Evolutionary conservation across 2,888 invertebrate genomes (phyloP), one percentile per base, ranked within the genome.

Genomic region (Drosophila differens): DNA sequence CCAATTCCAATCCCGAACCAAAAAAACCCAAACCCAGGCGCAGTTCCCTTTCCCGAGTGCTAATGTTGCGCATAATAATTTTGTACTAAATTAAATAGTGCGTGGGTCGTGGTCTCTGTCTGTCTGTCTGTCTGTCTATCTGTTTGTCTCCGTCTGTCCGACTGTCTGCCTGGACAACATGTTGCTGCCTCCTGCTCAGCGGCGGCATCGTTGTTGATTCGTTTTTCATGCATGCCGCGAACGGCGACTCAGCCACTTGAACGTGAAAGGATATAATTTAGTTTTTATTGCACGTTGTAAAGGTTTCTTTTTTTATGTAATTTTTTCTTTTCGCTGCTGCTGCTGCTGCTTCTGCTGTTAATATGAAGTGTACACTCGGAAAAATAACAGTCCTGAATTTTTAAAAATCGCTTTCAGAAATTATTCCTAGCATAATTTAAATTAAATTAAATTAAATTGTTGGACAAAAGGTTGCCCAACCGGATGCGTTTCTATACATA

Each of bases 11-110:
- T 16, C 41, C 37, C 25, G 4, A 53, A 33, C 44, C 44, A 47
- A 28, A 25, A 25, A 47, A 47, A 2, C 22, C 44, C 10, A 47
- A 10, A 37, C 39, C 47, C 49, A 19, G 63, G 44, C 69, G 67
- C 68, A 44, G 41, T 54, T 52, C 14, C 68, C 47, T 69, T 28
- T 41, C 60, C 63, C 82, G 82, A 84, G 85, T 89, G 91, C 91
- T 91, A 91, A 88, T 88, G 88, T 85, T 74, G 90, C 91, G 86
- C 90, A 91, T 91, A 88, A 91, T 90, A 90, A 88, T 88, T 88
- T 91, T 85, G 90, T 88, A 83, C 90, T 76, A 91, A 90, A 91
- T 88, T 88, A 88, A 91, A 88, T 90, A 88, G 89, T 88, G 90
- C 90, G 91, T 88, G 88, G 91, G 91, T 78, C 83, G 87, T 19